Conservation (phyloP, 1,140 invertebrate genomes). For the Drosophila biarmipes region DNA sequence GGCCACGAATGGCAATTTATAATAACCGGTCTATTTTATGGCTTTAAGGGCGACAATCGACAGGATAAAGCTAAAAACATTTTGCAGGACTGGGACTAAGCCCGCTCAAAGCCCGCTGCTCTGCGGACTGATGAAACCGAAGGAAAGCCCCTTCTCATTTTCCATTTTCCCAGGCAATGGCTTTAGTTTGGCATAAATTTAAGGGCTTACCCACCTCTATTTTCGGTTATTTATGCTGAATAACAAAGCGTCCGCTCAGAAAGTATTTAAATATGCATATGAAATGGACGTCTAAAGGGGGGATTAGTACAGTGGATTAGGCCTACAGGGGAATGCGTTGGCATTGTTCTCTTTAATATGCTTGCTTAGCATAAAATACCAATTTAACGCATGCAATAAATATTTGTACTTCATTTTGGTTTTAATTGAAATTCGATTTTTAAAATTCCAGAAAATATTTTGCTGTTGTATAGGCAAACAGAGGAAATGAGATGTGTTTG, state of each 20-base stretch:
- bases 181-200: slow-evolving; percentile 73
- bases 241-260: slow-evolving; percentile 52
- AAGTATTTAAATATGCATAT: slow-evolving; percentile 66
- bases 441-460: slow-evolving; percentile 6
- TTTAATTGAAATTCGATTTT: slow-evolving; percentile 12
- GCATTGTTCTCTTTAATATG: background rate
- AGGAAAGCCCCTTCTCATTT: slow-evolving; percentile 13
- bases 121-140: slow-evolving; percentile 6
- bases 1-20: slow-evolving; percentile 55
- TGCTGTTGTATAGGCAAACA: background rate
- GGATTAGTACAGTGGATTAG: slow-evolving; percentile 22
- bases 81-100: slow-evolving; percentile 64
- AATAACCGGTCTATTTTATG: slow-evolving; percentile 65
- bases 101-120: slow-evolving; percentile 20
- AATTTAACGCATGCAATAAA: background rate
- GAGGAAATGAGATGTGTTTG: too few relatives aligned
- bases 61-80: slow-evolving; percentile 71
- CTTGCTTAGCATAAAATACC: background rate
- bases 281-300: slow-evolving; percentile 10
- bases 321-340: slow-evolving; percentile 3
- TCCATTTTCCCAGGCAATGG: slow-evolving; percentile 30
- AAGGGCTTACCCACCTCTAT: slow-evolving; percentile 17
- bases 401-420: slow-evolving; percentile 16
- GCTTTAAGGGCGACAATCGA: slow-evolving; percentile 72
- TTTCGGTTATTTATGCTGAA: slow-evolving; percentile 64